These are phyloP conservation scores for Macrophya annulata DNA, from an alignment of 2,888 invertebrate species.

Conservation along the genomic window DNA sequence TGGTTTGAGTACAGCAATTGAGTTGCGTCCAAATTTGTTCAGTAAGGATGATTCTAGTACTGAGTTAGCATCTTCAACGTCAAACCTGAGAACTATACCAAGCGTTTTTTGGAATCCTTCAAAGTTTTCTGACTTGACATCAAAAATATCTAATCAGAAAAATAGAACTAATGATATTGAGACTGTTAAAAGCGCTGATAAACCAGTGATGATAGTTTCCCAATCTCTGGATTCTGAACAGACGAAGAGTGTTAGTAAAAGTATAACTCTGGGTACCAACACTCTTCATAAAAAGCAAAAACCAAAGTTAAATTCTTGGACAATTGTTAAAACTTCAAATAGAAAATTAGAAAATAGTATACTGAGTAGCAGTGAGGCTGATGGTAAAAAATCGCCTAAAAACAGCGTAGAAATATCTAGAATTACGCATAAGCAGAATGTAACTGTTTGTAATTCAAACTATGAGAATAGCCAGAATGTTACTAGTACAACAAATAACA, in stretches of 20 bases:
- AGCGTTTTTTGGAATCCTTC: constrained; percentile 22
- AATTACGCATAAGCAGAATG: not conserved
- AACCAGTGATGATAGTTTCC: not conserved
- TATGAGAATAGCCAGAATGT: constrained; percentile 34
- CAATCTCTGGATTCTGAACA: not conserved
- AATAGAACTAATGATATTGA: not conserved
- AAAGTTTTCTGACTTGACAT: not conserved
- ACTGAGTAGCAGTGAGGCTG: not conserved
- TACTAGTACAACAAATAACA: constrained; percentile 29
- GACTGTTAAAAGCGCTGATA: not conserved
- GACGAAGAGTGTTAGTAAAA: not conserved
- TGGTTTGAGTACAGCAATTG: not conserved
- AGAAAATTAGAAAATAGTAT: not conserved
- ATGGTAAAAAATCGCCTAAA: not conserved
- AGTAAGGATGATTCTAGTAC: not conserved
- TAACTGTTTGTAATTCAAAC: not conserved
- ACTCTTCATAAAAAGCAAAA: not conserved
- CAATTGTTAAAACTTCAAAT: not conserved
- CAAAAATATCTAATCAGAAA: not conserved
- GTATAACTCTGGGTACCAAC: not conserved
- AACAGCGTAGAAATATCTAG: not conserved
- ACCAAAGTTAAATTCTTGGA: constrained; percentile 9
- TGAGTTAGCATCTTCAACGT: not conserved
- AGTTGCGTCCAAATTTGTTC: not conserved
- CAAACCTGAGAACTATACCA: not conserved